phyloP scores from a whole-genome alignment of 2,113 vertebrate genomes.

The Anseranas semipalmata region DNA sequence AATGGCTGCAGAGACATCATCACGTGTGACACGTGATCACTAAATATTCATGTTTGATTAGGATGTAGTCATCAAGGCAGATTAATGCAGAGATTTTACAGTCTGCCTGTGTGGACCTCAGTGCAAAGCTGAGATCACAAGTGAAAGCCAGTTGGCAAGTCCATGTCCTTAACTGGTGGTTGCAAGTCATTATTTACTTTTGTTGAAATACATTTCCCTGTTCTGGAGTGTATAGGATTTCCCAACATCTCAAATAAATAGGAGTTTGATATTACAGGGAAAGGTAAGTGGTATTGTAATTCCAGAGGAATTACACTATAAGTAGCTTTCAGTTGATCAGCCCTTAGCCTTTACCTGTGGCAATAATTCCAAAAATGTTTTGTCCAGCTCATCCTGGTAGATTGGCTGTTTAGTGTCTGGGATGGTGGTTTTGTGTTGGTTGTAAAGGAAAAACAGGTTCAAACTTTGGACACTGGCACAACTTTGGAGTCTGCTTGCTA shows the following conservation, averaged over 20 bases:
- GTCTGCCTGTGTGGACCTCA: background rate
- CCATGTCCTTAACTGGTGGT: background rate
- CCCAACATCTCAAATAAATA: background rate
- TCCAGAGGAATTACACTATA: background rate
- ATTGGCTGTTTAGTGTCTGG: background rate
- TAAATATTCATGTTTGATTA: too few relatives aligned
- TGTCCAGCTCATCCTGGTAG: background rate
- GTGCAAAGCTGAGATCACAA: background rate
- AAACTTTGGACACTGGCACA: background rate
- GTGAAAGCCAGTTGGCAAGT: background rate
- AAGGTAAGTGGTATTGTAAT: background rate
- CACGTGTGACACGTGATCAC: background rate
- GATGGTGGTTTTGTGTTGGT: background rate
- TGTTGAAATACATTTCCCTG: background rate
- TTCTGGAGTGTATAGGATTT: background rate
- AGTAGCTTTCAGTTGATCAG: background rate
- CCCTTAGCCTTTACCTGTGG: background rate
- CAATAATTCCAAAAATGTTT: background rate
- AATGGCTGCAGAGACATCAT: background rate
- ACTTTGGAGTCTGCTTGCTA: background rate
- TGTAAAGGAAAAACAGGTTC: background rate
- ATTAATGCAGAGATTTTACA: background rate
- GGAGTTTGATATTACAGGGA: background rate
- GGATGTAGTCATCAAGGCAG: background rate
- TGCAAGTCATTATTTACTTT: background rate